Base-by-base conservation (phyloP, 2,888 invertebrate species). In the Yponomeuta malinellus region DNA sequence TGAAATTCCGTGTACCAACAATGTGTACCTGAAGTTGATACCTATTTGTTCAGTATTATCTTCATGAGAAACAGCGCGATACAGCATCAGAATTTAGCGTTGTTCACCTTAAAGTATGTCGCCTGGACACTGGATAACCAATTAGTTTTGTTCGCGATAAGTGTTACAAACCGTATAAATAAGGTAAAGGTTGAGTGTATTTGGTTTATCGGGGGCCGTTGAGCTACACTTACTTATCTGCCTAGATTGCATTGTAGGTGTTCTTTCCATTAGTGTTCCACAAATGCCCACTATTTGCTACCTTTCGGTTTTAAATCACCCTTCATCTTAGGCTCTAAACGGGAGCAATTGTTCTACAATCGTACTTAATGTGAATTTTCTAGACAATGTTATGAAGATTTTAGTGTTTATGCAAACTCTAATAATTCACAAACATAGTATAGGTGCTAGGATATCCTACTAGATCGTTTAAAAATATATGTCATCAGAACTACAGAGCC, bases 1-100 rank as follows among this genome's bases (percentile, higher is more conserved):
- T 92, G 91, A 92, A 90, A 91, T 91, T 92, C 91, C 90, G 80
- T 92, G 91, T 90, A 87, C 85, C 83, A 84, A 85, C 89, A 86
- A 85, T 88, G 88, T 89, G 85, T 85, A 87, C 84, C 82, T 78
- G 81, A 80, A 83, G 81, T 83, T 82, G 82, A 81, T 85, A 83
- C 83, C 84, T 86, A 88, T 87, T 87, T 86, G 85, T 82, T 83
- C 78, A 78, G 83, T 83, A 86, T 85, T 85, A 85, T 86, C 83
- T 85, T 83, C 83, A 82, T 81, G 84, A 82, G 85, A 83, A 85
- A 83, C 76, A 74, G 73, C 73, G 76, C 79, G 81, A 82, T 82
- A 80, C 76, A 75, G 75, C 72, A 77, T 76, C 81, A 84, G 83
- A 84, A 84, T 89, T 88, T 85, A 87, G 80, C 76, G 78, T 79